Evolutionary conservation across 2,888 invertebrate species (phyloP).

Genomic region (Elegia similella): DNA sequence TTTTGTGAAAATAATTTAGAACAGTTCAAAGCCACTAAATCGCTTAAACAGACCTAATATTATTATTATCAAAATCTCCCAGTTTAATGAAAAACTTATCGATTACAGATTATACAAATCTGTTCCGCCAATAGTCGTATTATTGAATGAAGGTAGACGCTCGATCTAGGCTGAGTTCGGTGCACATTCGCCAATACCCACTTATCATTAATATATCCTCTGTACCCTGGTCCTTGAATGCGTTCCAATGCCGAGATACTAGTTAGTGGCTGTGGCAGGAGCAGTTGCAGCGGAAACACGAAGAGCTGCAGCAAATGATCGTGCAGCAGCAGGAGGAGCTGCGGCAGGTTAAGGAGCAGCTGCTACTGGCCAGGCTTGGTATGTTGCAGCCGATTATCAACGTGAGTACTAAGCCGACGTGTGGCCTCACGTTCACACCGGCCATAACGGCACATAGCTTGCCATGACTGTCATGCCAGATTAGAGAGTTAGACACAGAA

Average conservation of each 20-base stretch:
- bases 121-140: too few relatives aligned
- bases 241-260: constrained; percentile 41
- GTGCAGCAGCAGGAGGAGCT: constrained; percentile 93
- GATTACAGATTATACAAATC: too few relatives aligned
- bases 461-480: too few relatives aligned
- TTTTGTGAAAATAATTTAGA: too few relatives aligned
- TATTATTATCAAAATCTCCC: too few relatives aligned
- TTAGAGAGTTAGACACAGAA: too few relatives aligned
- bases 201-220: neutral
- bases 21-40: too few relatives aligned
- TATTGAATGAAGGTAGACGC: too few relatives aligned
- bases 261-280: constrained; percentile 81
- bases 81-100: too few relatives aligned
- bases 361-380: constrained; percentile 90
- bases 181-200: neutral
- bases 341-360: constrained; percentile 91
- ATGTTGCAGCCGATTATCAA: constrained; percentile 74
- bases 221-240: neutral
- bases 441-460: neutral
- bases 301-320: constrained; percentile 91
- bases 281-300: constrained; percentile 90
- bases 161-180: too few relatives aligned
- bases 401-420: constrained; percentile 42
- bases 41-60: too few relatives aligned
- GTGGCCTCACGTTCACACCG: constrained; percentile 2